Evolutionary conservation across 2,113 vertebrate species (phyloP).

Genomic region (Dicentrarchus labrax): DNA sequence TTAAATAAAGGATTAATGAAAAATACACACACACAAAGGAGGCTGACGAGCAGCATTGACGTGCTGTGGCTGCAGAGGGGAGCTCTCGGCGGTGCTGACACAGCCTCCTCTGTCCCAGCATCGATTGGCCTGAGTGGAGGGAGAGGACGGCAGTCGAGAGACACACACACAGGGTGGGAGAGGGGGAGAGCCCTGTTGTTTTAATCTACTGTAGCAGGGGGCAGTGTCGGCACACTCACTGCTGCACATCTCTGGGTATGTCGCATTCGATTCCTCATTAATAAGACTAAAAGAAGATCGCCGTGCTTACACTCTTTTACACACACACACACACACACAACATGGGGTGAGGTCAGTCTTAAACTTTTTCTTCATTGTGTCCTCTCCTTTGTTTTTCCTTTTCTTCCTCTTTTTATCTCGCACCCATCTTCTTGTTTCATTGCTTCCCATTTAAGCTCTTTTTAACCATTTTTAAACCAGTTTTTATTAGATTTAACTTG

Average conservation of each 20-base stretch:
- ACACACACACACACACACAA: not conserved
- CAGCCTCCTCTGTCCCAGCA: conserved; percentile 51
- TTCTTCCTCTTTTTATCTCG: no score
- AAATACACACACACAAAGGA: conserved; percentile 3
- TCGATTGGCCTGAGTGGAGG: conserved; percentile 48
- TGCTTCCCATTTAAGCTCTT: no score
- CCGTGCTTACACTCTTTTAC: no score
- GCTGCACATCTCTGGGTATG: conserved; percentile 21
- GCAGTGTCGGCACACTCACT: not conserved
- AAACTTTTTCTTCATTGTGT: no score
- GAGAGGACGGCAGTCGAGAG: not conserved
- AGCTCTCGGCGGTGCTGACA: conserved; percentile 56
- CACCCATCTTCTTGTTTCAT: no score
- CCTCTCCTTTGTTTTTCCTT: no score
- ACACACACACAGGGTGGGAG: not conserved
- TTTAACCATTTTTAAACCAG: no score
- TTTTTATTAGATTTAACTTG: no score
- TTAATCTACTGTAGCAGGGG: conserved; percentile 39
- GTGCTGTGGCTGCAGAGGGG: conserved; percentile 26
- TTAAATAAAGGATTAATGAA: conserved; percentile 4
- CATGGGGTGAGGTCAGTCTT: no score
- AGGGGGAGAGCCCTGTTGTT: conserved; percentile 27
- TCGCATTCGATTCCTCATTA: conserved; percentile 48
- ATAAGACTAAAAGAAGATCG: conserved; percentile 51
- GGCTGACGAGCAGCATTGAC: conserved; percentile 31